A percentile compares a stretch with the other conserved stretches of the same genome.
phyloP scores from a whole-genome alignment of 92 coral and sea anemone species.

The Muricea muricata region DNA sequence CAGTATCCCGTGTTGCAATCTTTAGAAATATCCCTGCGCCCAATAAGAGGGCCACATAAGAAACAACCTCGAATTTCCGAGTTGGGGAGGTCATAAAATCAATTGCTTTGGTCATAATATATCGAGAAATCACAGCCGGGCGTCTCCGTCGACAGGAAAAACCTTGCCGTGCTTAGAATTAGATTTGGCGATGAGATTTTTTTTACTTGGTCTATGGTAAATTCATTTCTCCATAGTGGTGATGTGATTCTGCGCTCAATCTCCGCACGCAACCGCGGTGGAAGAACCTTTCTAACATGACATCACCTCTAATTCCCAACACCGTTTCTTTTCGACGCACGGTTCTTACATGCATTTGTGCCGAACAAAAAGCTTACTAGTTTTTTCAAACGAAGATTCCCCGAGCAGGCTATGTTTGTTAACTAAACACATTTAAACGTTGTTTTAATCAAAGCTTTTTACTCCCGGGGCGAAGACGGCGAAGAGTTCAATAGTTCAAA shows the following conservation, averaged over 20 bases:
- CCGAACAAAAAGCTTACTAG: not conserved
- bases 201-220: not conserved
- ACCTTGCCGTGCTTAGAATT: constrained; percentile 32
- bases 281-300: not conserved
- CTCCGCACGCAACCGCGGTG: not conserved
- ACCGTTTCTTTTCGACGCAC: not conserved
- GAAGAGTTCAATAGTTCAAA: constrained; percentile 11
- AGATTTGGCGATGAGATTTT: constrained; percentile 25
- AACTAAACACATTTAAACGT: constrained; percentile 45
- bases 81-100: constrained; percentile 35
- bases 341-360: not conserved
- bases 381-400: not conserved
- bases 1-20: not conserved
- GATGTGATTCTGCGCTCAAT: not conserved
- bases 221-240: not conserved
- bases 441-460: constrained; percentile 19
- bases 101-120: constrained; percentile 13
- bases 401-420: constrained; percentile 23
- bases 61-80: not conserved
- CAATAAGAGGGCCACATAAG: not conserved
- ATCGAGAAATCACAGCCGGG: constrained; percentile 18
- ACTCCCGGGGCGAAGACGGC: constrained; percentile 12
- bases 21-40: constrained; percentile 19
- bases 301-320: not conserved
- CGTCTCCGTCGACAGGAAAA: constrained; percentile 25